A percentile compares a stretch with the other conserved stretches of the same genome.
phyloP scores from a whole-genome alignment of 2,113 vertebrate species.

The Carollia perspicillata region DNA sequence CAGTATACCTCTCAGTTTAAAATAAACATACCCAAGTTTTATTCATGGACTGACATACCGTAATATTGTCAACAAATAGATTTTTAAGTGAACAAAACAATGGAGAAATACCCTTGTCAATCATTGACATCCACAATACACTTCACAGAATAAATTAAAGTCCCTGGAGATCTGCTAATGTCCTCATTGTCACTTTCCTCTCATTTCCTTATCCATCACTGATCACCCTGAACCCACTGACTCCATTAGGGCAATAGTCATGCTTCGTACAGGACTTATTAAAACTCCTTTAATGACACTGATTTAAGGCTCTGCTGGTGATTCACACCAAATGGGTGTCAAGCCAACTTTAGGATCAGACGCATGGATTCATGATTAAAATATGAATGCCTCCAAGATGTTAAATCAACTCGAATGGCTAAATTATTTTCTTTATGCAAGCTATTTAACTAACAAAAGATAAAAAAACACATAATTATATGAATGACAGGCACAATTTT shows the following conservation, averaged over 20 bases:
- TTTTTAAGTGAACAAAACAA: constrained; percentile 4
- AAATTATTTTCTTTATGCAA: not conserved
- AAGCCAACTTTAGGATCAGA: not conserved
- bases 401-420: not conserved
- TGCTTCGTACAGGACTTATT: not conserved
- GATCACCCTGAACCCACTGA: not conserved
- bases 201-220: not conserved
- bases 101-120: constrained; percentile 16
- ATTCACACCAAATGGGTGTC: not conserved
- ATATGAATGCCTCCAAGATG: not conserved
- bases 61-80: not conserved
- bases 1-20: not conserved
- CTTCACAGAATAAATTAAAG: not conserved
- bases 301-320: not conserved
- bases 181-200: not conserved
- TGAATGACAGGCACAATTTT: not conserved
- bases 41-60: not conserved
- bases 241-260: not conserved
- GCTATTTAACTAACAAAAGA: not conserved
- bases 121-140: not conserved
- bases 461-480: not conserved
- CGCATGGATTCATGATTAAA: not conserved
- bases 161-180: not conserved
- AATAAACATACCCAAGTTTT: not conserved
- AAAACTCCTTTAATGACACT: not conserved